A percentile compares a stretch with the other conserved stretches of the same genome.
Evolutionary conservation across 2,113 vertebrate species (phyloP).

Genomic region (Tachycineta bicolor): DNA sequence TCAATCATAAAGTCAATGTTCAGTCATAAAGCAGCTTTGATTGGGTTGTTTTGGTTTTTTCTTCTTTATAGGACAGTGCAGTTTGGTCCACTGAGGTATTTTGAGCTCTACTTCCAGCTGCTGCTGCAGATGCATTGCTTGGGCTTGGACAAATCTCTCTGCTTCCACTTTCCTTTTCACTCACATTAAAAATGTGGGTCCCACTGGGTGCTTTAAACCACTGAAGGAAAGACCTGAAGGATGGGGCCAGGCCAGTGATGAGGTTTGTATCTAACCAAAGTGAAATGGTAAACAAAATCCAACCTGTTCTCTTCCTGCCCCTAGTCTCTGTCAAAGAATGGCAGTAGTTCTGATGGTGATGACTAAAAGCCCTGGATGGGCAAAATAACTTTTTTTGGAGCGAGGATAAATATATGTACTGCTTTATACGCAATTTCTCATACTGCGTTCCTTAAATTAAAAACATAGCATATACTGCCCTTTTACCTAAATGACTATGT

Average conservation of each 20-base stretch:
- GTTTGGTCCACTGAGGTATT: neutral
- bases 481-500: neutral
- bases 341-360: neutral
- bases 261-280: neutral
- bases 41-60: accelerated
- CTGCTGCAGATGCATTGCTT: neutral
- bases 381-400: neutral
- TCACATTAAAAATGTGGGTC: neutral
- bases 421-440: neutral
- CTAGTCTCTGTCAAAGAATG: neutral
- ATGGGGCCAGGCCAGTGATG: neutral
- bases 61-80: neutral
- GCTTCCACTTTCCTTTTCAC: neutral
- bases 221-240: neutral
- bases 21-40: neutral
- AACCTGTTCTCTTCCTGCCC: neutral
- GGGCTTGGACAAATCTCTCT: neutral
- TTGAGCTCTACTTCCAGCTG: neutral
- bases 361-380: neutral
- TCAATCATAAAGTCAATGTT: neutral
- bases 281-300: neutral
- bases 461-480: neutral
- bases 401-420: neutral
- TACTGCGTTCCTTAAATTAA: neutral
- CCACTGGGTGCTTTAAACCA: neutral